Evolutionary conservation across 2,888 invertebrate genomes (phyloP), one percentile per base, ranked within the genome.

Genomic region (Cybosia mesomella): DNA sequence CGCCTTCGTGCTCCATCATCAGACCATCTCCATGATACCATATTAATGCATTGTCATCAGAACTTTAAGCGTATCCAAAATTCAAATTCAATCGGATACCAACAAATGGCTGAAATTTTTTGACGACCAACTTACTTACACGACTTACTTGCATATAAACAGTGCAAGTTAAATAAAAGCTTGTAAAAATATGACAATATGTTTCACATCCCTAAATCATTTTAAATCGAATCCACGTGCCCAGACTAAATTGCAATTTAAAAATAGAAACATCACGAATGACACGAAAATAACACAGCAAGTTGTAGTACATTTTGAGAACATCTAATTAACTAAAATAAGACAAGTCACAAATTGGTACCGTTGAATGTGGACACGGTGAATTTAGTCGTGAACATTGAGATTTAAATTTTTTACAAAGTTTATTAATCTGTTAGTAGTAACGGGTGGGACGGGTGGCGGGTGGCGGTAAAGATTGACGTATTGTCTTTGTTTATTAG

Each of bases 311-410:
- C 77, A 74, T 77, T 82, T 77, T 65, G 75, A 74, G 82, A 85
- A 81, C 84, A 85, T 87, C 83, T 88, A 89, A 91, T 91, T 91
- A 91, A 87, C 86, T 87, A 81, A 89, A 91, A 91, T 84, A 90
- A 89, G 88, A 88, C 86, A 84, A 88, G 77, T 72, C 83, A 88
- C 89, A 88, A 91, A 92, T 91, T 91, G 88, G 81, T 88, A 85
- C 78, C 87, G 84, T 76, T 74, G 72, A 72, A 73, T 75, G 74
- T 68, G 75, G 83, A 71, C 76, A 74, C 85, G 88, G 87, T 89
- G 85, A 87, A 91, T 92, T 91, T 89, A 91, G 61, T 72, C 72
- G 75, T 75, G 79, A 84, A 81, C 87, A 85, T 85, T 75, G 73
- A 82, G 83, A 86, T 86, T 87, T 74, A 76, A 72, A 83, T 82